Conservation (phyloP, 2,888 invertebrate genomes). For the Lepidocyrtinus sp. region DNA sequence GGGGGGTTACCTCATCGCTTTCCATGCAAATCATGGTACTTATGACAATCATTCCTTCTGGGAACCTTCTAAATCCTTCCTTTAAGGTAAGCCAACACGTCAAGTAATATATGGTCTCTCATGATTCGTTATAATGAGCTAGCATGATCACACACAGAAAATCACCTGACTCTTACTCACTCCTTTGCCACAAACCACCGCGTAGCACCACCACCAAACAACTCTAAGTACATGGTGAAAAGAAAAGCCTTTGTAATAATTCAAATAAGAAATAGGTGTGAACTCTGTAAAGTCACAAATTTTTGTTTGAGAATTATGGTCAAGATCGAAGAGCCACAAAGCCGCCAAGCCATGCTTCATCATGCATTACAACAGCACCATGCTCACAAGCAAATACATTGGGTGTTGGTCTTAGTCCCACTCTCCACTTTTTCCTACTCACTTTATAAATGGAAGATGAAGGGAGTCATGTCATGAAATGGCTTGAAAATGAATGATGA, state of each 20-base stretch:
- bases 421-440: background rate
- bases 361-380: background rate
- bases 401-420: background rate
- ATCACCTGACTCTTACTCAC: too few relatives aligned
- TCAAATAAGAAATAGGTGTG: background rate
- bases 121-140: too few relatives aligned
- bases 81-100: too few relatives aligned
- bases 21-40: too few relatives aligned
- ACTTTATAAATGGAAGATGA: background rate
- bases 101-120: background rate
- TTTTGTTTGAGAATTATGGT: background rate
- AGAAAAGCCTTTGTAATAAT: background rate
- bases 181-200: background rate
- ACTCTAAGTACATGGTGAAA: too few relatives aligned
- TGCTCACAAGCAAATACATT: background rate
- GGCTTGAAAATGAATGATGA: constrained; percentile 7
- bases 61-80: too few relatives aligned
- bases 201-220: background rate
- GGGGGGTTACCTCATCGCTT: too few relatives aligned
- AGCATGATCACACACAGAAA: too few relatives aligned
- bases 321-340: background rate
- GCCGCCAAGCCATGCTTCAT: background rate
- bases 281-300: constrained; percentile 22
- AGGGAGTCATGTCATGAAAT: background rate
- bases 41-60: too few relatives aligned